A percentile compares a stretch with the other conserved stretches of the same genome.
phyloP scores from a whole-genome alignment of 2,797 vertebrate genomes.

The Pygocentrus nattereri region DNA sequence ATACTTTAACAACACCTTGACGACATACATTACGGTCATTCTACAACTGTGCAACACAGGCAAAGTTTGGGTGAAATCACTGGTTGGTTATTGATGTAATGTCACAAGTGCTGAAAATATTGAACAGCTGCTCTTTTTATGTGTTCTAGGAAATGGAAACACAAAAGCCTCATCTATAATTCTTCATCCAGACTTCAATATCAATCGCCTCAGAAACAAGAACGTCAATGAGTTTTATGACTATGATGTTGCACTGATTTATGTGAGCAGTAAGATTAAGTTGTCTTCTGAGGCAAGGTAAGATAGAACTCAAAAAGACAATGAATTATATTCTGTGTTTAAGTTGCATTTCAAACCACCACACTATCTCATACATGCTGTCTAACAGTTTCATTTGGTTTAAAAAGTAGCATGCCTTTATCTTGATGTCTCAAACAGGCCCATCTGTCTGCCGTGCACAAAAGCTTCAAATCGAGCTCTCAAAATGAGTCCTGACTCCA shows the following conservation, averaged over 20 bases:
- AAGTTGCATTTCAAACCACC: too few relatives aligned
- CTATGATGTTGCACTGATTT: conserved; percentile 85
- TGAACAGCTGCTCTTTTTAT: not conserved
- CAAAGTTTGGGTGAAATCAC: too few relatives aligned
- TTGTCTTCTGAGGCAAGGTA: conserved; percentile 75
- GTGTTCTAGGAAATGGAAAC: conserved; percentile 47
- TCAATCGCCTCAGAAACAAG: conserved; percentile 61
- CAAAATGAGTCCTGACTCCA: conserved; percentile 72
- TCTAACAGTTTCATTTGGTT: not conserved
- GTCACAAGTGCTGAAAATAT: not conserved
- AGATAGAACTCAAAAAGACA: conserved; percentile 5
- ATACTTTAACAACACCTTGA: too few relatives aligned
- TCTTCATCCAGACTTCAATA: conserved; percentile 76
- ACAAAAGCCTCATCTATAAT: conserved; percentile 51
- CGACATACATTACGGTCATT: too few relatives aligned
- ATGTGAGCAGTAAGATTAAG: conserved; percentile 64
- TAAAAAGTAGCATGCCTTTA: not conserved
- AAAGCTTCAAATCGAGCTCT: conserved; percentile 80
- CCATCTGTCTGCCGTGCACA: conserved; percentile 86
- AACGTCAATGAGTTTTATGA: conserved; percentile 86
- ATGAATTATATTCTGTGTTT: not conserved
- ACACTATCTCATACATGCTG: not conserved
- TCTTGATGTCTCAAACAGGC: conserved; percentile 67
- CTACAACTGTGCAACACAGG: too few relatives aligned
- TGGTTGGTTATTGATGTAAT: not conserved